phyloP scores from a whole-genome alignment of 64 coral and sea anemone genomes.

The Pocillopora damicornis region DNA sequence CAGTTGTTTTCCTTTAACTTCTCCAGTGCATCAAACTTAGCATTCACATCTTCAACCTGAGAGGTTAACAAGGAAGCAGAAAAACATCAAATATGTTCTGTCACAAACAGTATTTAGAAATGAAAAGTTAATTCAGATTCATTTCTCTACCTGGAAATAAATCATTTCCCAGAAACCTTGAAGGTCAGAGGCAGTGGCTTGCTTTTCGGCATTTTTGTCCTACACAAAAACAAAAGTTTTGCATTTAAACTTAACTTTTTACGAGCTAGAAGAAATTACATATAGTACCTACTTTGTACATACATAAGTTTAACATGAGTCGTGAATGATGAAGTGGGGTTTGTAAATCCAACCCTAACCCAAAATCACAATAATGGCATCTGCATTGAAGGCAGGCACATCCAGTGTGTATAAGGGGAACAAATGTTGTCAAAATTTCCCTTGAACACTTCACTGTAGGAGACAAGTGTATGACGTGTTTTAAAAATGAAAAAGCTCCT shows the following conservation, averaged over 20 bases:
- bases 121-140: not conserved
- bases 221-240: not conserved
- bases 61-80: not conserved
- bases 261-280: no score
- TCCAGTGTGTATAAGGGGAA: no score
- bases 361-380: no score
- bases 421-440: no score
- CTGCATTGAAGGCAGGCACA: no score
- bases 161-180: conserved; percentile 98
- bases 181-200: conserved; percentile 84
- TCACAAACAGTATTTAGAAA: not conserved
- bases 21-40: conserved; percentile 66
- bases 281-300: no score
- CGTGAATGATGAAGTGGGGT: no score
- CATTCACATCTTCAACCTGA: conserved; percentile 82
- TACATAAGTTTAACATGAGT: no score
- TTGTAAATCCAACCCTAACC: no score
- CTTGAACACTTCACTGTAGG: no score
- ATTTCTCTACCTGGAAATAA: conserved; percentile 74
- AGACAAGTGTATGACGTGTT: not conserved
- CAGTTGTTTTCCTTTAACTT: conserved; percentile 78
- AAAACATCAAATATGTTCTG: no score
- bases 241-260: not conserved
- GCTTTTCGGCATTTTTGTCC: conserved; percentile 85
- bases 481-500: no score